phyloP scores from a whole-genome alignment of 2,888 invertebrate genomes.

The Archips crataeganus region DNA sequence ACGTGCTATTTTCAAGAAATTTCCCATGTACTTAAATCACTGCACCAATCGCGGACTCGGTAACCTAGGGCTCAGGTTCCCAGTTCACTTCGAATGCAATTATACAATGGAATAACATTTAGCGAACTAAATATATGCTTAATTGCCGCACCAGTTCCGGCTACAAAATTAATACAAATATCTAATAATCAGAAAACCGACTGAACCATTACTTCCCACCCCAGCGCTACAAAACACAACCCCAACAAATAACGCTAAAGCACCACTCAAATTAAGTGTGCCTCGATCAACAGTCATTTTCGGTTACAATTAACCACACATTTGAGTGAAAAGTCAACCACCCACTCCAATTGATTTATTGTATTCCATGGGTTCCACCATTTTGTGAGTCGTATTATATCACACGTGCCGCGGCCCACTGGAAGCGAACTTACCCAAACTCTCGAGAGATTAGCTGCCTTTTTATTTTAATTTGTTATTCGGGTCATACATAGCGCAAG shows the following conservation, averaged over 20 bases:
- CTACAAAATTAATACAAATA: conserved; percentile 70
- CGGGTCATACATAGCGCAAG: too few species aligned
- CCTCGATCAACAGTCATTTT: conserved; percentile 86
- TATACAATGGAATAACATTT: not conserved
- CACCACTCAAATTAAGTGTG: conserved; percentile 86
- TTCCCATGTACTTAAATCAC: not conserved
- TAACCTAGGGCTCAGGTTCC: not conserved
- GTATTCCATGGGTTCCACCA: conserved; percentile 81
- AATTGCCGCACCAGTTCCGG: conserved; percentile 67
- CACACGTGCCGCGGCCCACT: conserved; percentile 51
- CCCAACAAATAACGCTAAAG: conserved; percentile 71
- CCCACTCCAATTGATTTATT: conserved; percentile 86
- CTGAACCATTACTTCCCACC: conserved; percentile 75
- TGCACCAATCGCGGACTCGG: too few species aligned
- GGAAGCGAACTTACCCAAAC: conserved; percentile 49
- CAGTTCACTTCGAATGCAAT: not conserved
- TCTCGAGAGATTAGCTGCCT: not conserved
- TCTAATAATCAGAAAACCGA: conserved; percentile 77
- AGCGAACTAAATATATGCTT: conserved; percentile 53
- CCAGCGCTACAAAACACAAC: conserved; percentile 61
- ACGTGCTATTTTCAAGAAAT: not conserved
- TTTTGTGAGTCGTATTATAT: conserved; percentile 75
- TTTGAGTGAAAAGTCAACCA: conserved; percentile 86
- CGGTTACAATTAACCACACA: conserved; percentile 86
- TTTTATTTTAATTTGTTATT: not conserved